Conservation (phyloP, 2,113 vertebrate species). For the Nothocercus julius region DNA sequence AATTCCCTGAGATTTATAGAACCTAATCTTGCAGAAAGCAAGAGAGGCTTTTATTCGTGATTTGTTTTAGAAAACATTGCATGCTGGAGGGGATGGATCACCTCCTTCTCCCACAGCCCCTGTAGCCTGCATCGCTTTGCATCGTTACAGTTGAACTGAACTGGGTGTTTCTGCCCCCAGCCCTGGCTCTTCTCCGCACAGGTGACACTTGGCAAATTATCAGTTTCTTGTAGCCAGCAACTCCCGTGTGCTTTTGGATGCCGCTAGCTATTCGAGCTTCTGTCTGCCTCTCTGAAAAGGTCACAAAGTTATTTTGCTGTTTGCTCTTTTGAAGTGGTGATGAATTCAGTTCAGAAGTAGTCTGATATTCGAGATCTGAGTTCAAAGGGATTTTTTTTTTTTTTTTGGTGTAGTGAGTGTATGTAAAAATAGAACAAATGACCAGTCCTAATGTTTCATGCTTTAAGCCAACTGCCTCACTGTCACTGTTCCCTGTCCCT, state of each 20-base stretch:
- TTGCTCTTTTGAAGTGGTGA: not conserved
- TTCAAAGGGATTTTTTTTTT: not conserved
- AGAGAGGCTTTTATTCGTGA: not conserved
- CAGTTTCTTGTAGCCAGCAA: not conserved
- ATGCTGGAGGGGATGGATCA: not conserved
- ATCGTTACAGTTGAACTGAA: not conserved
- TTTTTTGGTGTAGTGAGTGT: not conserved
- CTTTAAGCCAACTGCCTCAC: not conserved
- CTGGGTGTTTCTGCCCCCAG: not conserved
- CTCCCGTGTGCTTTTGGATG: not conserved
- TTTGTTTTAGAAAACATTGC: not conserved
- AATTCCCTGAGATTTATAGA: not conserved
- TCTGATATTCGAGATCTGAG: not conserved
- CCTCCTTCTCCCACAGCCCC: not conserved
- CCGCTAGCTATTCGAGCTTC: not conserved
- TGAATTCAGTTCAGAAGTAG: not conserved
- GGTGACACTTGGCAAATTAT: not conserved
- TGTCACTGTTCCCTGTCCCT: not conserved
- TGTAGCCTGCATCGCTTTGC: not conserved
- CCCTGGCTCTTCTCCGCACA: not conserved
- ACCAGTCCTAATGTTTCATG: not conserved
- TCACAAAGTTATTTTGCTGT: not conserved
- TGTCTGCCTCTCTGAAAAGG: not conserved
- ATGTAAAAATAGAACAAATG: not conserved
- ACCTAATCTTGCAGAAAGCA: not conserved